Conservation (phyloP, 2,113 vertebrate species). For the Oreochromis niloticus region DNA sequence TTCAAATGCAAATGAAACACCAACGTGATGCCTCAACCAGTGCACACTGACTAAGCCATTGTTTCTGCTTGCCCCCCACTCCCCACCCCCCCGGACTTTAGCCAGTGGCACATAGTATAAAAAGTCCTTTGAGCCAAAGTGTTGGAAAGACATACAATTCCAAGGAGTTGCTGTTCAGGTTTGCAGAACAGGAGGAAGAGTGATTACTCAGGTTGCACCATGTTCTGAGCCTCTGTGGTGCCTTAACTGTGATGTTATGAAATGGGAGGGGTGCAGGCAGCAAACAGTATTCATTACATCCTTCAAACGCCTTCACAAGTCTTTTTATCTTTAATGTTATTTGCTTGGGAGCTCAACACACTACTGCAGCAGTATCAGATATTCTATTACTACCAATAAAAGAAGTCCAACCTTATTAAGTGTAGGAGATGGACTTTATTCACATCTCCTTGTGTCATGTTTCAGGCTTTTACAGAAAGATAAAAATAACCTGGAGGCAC, state of each 20-base stretch:
- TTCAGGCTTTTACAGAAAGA: slow-evolving; percentile 89
- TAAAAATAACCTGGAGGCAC: slow-evolving; percentile 84
- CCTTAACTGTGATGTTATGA: background rate
- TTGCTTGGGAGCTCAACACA: slow-evolving; percentile 9
- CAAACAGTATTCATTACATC: background rate
- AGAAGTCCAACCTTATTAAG: slow-evolving; percentile 26
- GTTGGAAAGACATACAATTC: slow-evolving; percentile 26
- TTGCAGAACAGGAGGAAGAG: slow-evolving; percentile 1
- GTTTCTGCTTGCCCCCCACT: slow-evolving; percentile 31
- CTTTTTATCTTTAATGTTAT: slow-evolving; percentile 35
- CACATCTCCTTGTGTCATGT: slow-evolving; percentile 47
- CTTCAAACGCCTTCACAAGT: background rate
- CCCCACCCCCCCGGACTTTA: background rate
- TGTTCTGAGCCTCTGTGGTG: background rate
- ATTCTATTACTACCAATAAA: slow-evolving; percentile 19
- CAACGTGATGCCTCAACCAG: slow-evolving; percentile 34
- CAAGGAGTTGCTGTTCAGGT: slow-evolving; percentile 9
- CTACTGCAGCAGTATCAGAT: slow-evolving; percentile 14
- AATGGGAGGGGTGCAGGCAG: background rate
- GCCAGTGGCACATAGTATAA: slow-evolving; percentile 40
- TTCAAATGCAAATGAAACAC: slow-evolving; percentile 60
- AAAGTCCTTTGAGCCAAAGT: slow-evolving; percentile 42
- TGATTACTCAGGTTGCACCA: background rate
- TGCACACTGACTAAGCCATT: slow-evolving; percentile 54
- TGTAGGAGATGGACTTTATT: slow-evolving; percentile 23